Base-by-base conservation (phyloP, 2,797 vertebrate species). In the Siniperca scherzeri region DNA sequence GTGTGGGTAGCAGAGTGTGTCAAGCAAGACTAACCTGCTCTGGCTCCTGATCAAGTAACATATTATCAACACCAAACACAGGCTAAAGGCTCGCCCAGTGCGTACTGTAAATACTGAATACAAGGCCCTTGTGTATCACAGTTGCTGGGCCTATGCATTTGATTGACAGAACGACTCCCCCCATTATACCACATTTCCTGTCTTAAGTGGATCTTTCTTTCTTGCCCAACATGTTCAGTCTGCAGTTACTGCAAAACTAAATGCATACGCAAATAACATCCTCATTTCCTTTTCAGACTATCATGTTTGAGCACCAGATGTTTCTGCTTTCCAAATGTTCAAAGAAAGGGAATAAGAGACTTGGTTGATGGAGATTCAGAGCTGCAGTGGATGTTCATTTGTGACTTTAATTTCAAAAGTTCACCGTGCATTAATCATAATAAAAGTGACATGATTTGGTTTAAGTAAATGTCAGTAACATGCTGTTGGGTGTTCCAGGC, bases 401-500 rank as follows among this genome's bases (percentile, higher is more conserved):
- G 40, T 66, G 21, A 72, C 62, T 70, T 66, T 44, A 10, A 52
- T 73, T 65, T 70, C 0, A 66, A 74, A 89, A 44, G 68, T 67
- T 78, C 62, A 6, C 61, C 22, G 64, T 73, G 57, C 11, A 3
- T 81, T 79, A 70, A 79, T 78, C 71, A 16, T 69, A 70, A 61
- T 36, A 55, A 77, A 80, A 62, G 38, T 30, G 42, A 66, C 70
- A 74, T 44, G 36, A 22, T 78, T 75, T 40, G 60, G 14, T 85
- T 78, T 19, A 66, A 83, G 78, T 77, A 78, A 87, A 90, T 86
- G 82, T 86, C 85, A 81, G 78, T 70, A 76, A 53, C 79, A 69
- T 80, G 86, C 85, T 89, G 77, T 74, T 82, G 80, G 80, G 76
- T 87, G 89, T 87, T 78, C 78, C 75, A 73, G 86, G 48, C 81